phyloP scores from a whole-genome alignment of 2,888 invertebrate species.

The Polyploca ridens region DNA sequence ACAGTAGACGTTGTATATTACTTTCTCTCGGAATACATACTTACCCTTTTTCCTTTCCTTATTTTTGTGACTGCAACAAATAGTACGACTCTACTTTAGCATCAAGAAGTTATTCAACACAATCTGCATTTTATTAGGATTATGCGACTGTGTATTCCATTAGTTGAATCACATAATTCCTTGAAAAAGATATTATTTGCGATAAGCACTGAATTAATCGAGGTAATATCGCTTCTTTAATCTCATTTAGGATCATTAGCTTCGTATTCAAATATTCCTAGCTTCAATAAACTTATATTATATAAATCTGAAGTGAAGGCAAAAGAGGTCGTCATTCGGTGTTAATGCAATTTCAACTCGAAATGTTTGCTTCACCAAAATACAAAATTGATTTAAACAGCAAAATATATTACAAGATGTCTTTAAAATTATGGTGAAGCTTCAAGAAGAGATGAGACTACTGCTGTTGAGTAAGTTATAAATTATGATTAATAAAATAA shows the following conservation, averaged over 20 bases:
- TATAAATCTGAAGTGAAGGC: not conserved
- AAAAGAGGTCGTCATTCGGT: not conserved
- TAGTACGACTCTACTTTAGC: slow-evolving; percentile 23
- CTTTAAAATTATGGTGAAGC: no score
- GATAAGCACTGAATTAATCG: slow-evolving; percentile 12
- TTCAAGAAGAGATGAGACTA: no score
- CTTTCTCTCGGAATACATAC: no score
- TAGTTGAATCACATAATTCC: slow-evolving; percentile 33
- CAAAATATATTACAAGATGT: no score
- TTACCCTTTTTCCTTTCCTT: no score
- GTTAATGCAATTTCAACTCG: not conserved
- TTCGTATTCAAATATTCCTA: slow-evolving; percentile 1
- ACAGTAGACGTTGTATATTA: no score
- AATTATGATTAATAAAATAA: no score
- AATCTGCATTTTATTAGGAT: slow-evolving; percentile 40
- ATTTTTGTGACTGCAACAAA: not conserved
- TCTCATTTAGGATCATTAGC: slow-evolving; percentile 12
- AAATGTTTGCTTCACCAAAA: not conserved
- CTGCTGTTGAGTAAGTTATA: no score
- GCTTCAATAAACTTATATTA: not conserved
- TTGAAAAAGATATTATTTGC: slow-evolving; percentile 19
- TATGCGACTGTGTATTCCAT: slow-evolving; percentile 37
- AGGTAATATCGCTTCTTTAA: not conserved
- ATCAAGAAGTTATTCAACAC: slow-evolving; percentile 31
- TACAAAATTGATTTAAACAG: not conserved